Conservation (phyloP, 2,888 invertebrate genomes). For the Chaetogeoica ovagalla region DNA sequence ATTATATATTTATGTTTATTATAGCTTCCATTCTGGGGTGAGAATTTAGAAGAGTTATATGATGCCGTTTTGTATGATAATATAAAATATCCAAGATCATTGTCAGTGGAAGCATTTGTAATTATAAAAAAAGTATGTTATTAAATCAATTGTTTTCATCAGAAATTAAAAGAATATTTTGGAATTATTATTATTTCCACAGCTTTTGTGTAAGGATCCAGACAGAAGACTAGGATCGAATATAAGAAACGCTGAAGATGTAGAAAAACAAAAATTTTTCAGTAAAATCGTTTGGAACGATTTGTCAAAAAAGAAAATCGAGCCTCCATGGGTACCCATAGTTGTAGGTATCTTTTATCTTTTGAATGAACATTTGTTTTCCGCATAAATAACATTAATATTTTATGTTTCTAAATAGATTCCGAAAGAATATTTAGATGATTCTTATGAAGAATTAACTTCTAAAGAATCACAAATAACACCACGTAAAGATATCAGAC, state of each 20-base stretch:
- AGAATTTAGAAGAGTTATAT: conserved; percentile 99
- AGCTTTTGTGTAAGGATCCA: conserved; percentile 94
- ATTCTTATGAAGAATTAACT: conserved; percentile 98
- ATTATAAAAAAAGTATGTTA: conserved; percentile 89
- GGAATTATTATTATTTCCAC: conserved; percentile 8
- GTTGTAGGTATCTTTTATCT: conserved; percentile 72
- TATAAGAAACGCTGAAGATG: conserved; percentile 97
- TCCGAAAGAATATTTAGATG: conserved; percentile 95
- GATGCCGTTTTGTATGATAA: conserved; percentile 99
- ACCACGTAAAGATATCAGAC: conserved; percentile 87
- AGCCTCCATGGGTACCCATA: conserved; percentile 96
- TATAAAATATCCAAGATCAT: conserved; percentile 96
- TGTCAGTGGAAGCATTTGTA: conserved; percentile 96
- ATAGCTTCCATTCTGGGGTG: conserved; percentile 96
- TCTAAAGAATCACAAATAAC: conserved; percentile 65
- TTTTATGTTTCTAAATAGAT: conserved; percentile 62
- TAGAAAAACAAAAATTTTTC: conserved; percentile 99
- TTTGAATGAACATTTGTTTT: conserved; percentile 3
- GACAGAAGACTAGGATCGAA: conserved; percentile 96
- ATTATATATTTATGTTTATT: conserved; percentile 54
- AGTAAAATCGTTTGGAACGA: conserved; percentile 96
- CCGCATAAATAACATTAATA: background rate
- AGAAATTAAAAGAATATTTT: background rate
- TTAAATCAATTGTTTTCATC: conserved; percentile 2
- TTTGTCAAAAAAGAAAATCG: conserved; percentile 85